Percentiles rank a stretch among this genome's conserved stretches.
Evolutionary conservation across 2,113 vertebrate species (phyloP).

Genomic region (Spea bombifrons): DNA sequence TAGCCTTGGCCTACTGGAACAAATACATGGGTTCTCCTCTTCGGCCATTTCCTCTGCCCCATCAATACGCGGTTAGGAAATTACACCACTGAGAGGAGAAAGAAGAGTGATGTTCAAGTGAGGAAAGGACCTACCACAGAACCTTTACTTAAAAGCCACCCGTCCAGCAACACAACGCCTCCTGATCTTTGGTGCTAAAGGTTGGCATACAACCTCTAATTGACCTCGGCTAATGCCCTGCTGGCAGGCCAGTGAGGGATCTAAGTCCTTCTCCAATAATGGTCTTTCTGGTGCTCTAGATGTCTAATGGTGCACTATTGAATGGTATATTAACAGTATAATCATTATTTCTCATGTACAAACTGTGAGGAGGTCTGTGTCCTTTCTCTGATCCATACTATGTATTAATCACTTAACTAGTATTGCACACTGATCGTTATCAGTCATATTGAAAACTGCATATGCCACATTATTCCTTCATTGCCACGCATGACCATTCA

Average conservation of each 20-base stretch:
- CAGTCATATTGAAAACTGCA: neutral
- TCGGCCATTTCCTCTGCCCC: neutral
- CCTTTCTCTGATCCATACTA: slow-evolving; percentile 3
- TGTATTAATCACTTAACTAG: slow-evolving; percentile 1
- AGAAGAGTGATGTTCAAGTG: neutral
- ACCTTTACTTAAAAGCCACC: neutral
- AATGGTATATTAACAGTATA: neutral
- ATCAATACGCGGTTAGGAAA: neutral
- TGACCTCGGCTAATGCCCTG: slow-evolving; percentile 15
- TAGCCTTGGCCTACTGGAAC: slow-evolving; percentile 12
- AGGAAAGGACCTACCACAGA: neutral
- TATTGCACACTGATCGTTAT: slow-evolving; percentile 8
- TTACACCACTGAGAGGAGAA: neutral
- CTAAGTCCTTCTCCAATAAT: neutral
- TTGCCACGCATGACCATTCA: neutral
- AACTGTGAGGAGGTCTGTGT: slow-evolving; percentile 10
- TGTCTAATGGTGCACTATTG: neutral
- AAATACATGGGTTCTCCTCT: slow-evolving; percentile 3
- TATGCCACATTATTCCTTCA: neutral
- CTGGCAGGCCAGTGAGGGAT: slow-evolving; percentile 41
- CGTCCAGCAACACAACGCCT: slow-evolving; percentile 19
- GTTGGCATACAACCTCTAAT: slow-evolving; percentile 15
- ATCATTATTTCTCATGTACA: neutral
- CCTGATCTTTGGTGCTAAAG: slow-evolving; percentile 27
- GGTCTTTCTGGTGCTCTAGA: slow-evolving; percentile 29